A percentile compares a stretch with the other conserved stretches of the same genome.
These are phyloP conservation scores for Dendrophyllia cribrosa DNA, from an alignment of 64 coral and sea anemone genomes.

Conservation along the genomic window DNA sequence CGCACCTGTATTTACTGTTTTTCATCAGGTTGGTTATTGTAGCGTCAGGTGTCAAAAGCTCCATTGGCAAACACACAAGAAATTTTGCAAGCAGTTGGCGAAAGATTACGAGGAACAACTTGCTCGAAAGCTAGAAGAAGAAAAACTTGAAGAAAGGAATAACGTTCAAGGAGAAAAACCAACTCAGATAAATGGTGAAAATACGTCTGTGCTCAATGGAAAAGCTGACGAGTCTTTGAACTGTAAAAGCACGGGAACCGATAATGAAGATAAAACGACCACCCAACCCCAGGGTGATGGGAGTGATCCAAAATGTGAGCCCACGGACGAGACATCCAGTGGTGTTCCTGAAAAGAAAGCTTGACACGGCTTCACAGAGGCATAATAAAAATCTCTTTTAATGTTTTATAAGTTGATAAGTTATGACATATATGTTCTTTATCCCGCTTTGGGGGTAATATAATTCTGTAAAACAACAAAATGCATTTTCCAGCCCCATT, in stretches of 20 bases:
- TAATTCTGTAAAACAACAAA: no score
- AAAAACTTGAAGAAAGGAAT: conserved; percentile 52
- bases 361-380: background rate
- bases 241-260: background rate
- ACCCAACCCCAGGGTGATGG: background rate
- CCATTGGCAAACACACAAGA: conserved; percentile 96
- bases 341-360: background rate
- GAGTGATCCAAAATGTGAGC: background rate
- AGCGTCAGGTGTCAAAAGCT: conserved; percentile 90
- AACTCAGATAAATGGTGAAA: conserved; percentile 23
- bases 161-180: conserved; percentile 11
- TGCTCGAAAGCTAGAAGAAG: conserved; percentile 42
- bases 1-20: background rate
- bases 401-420: no score
- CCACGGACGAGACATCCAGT: background rate
- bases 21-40: conserved; percentile 85
- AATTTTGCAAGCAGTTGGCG: conserved; percentile 81
- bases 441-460: no score
- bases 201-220: conserved; percentile 6
- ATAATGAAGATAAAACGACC: background rate
- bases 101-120: conserved; percentile 69
- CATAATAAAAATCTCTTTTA: no score
- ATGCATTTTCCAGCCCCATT: no score
- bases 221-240: background rate
- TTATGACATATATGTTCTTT: no score